Conservation (phyloP, 2,888 invertebrate species). For the Patella pellucida region DNA sequence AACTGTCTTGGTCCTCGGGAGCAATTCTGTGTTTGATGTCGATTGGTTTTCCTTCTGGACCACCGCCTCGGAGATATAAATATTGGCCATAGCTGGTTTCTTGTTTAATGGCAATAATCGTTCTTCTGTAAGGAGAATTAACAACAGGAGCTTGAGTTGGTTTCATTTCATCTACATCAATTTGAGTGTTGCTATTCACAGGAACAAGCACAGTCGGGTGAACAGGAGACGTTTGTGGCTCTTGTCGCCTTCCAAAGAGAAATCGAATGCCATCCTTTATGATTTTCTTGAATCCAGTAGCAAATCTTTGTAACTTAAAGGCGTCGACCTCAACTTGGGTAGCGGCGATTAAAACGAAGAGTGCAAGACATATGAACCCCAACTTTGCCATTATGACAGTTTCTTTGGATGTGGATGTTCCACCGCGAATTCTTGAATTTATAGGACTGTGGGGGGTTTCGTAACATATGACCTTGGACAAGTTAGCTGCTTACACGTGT, state of each 20-base stretch:
- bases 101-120: not conserved
- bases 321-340: not conserved
- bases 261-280: not conserved
- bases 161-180: not conserved
- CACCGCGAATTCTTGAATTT: no score
- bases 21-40: conserved; percentile 1
- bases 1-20: conserved; percentile 6
- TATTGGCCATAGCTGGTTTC: not conserved
- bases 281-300: conserved; percentile 1
- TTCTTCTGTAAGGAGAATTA: not conserved
- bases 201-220: not conserved
- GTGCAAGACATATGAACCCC: not conserved
- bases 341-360: not conserved
- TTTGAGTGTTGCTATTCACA: not conserved
- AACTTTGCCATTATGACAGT: not conserved
- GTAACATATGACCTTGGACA: no score
- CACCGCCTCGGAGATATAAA: not conserved
- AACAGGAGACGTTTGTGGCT: not conserved
- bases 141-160: not conserved
- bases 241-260: not conserved
- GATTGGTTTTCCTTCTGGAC: not conserved
- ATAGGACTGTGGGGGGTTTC: no score
- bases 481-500: no score
- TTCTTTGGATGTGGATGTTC: no score
- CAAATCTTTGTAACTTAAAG: not conserved